Evolutionary conservation across 2,797 vertebrate species (phyloP).

Genomic region (Bucorvus abyssinicus): DNA sequence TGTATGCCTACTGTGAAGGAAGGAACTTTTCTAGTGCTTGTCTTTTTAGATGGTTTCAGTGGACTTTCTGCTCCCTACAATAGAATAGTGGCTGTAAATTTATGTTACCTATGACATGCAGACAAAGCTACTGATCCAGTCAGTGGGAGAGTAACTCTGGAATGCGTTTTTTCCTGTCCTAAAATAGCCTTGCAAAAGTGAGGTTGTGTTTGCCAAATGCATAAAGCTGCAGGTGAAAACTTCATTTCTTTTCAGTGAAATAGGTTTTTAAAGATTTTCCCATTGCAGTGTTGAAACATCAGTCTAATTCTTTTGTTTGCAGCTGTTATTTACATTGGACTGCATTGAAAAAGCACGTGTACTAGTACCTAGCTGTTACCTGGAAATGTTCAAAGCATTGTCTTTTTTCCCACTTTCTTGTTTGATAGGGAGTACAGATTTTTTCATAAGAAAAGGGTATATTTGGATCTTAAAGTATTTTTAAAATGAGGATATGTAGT

Average conservation of each 20-base stretch:
- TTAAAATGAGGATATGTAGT: background rate
- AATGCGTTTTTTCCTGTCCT: conserved; percentile 32
- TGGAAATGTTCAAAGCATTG: background rate
- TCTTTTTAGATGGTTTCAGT: conserved; percentile 48
- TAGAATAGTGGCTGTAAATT: conserved; percentile 24
- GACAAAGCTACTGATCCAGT: conserved; percentile 40
- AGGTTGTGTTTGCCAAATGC: conserved; percentile 8
- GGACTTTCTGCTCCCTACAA: conserved; percentile 31
- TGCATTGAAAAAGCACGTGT: background rate
- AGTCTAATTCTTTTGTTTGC: background rate
- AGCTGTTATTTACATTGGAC: background rate
- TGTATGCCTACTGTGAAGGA: background rate
- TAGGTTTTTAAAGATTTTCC: background rate
- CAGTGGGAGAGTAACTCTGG: conserved; percentile 15
- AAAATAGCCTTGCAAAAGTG: conserved; percentile 30
- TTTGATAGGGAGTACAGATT: background rate
- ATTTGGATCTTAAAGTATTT: background rate
- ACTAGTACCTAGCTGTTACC: background rate
- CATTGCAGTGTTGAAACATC: background rate
- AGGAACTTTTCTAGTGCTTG: background rate
- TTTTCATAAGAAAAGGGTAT: background rate
- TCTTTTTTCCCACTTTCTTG: background rate
- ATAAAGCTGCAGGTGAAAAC: conserved; percentile 15
- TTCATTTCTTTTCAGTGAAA: conserved; percentile 1
- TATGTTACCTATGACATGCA: conserved; percentile 47